A percentile compares a stretch with the other conserved stretches of the same genome.
These are phyloP conservation scores for Phaenicophaeus curvirostris DNA, from an alignment of 2,797 vertebrate genomes.

Conservation along the genomic window DNA sequence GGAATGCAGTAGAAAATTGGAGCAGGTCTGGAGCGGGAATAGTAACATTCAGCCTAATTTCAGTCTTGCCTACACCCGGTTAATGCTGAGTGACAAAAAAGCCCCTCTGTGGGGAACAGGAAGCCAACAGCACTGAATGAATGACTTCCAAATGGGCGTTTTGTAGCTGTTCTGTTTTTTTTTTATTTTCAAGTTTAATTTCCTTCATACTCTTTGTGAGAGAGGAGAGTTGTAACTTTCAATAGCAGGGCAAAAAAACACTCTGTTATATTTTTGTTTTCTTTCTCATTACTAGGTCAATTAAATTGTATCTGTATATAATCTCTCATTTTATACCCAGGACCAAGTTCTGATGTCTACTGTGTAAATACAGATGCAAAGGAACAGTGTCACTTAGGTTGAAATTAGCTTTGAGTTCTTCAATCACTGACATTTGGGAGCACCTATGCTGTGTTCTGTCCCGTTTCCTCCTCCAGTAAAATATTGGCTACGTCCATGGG, in stretches of 20 bases:
- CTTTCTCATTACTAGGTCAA: background rate
- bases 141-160: background rate
- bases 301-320: background rate
- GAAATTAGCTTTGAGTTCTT: background rate
- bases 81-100: background rate
- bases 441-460: background rate
- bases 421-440: background rate
- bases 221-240: background rate
- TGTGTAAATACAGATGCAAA: background rate
- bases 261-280: background rate
- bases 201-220: background rate
- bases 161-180: background rate
- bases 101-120: background rate
- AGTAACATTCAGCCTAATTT: background rate
- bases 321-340: background rate
- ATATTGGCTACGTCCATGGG: background rate
- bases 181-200: background rate
- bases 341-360: background rate
- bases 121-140: background rate
- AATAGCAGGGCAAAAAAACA: background rate
- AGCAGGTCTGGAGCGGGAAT: background rate
- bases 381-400: background rate
- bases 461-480: background rate
- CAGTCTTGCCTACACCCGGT: background rate
- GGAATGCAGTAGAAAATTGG: background rate